phyloP scores from a whole-genome alignment of 2,113 vertebrate genomes.

The Petromus typicus region DNA sequence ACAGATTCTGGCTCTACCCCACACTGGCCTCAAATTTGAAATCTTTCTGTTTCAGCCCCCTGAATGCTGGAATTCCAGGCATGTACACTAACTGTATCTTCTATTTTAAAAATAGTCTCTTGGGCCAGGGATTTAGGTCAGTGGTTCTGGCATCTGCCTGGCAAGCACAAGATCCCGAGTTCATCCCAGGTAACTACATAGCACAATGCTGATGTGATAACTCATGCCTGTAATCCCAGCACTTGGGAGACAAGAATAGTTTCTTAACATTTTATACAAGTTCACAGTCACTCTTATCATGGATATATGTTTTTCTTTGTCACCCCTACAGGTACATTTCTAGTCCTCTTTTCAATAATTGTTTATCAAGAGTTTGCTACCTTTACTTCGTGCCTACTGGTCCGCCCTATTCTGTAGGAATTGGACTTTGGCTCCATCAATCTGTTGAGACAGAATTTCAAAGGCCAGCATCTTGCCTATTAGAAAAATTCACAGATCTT shows the following conservation, averaged over 20 bases:
- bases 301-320: constrained; percentile 39
- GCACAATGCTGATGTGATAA: no score
- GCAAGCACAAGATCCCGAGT: no score
- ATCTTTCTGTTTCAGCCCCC: not conserved
- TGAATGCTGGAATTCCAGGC: not conserved
- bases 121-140: no score
- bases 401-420: not conserved
- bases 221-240: no score
- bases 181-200: no score
- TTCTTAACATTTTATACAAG: constrained; percentile 13
- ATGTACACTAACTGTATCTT: not conserved
- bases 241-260: no score
- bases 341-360: not conserved
- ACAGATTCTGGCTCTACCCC: not conserved
- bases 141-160: no score
- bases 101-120: constrained; percentile 27
- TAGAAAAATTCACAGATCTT: constrained; percentile 1
- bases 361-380: not conserved
- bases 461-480: not conserved
- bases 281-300: constrained; percentile 37
- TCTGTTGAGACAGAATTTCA: not conserved
- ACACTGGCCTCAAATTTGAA: not conserved
- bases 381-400: not conserved
- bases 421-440: not conserved
- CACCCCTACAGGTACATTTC: not conserved